phyloP scores from a whole-genome alignment of 2,797 vertebrate species.

The Aplochiton taeniatus region DNA sequence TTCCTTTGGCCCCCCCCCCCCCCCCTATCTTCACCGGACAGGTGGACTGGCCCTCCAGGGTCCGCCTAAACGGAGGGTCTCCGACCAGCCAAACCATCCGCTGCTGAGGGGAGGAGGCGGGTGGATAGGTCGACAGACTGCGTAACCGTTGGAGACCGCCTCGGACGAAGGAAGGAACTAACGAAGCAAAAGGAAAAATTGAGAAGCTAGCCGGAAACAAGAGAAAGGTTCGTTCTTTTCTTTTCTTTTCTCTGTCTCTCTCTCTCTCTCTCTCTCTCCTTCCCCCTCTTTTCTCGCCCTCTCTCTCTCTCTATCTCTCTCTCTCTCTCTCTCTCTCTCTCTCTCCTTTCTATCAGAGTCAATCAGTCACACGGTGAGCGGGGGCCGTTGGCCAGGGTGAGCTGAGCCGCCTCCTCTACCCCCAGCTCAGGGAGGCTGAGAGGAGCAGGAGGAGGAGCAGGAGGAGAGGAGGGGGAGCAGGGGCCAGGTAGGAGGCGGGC shows the following conservation, averaged over 20 bases:
- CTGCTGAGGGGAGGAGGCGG: conserved; percentile 2
- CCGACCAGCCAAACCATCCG: conserved; percentile 3
- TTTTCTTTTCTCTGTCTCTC: conserved; percentile 9
- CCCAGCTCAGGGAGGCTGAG: conserved; percentile 61
- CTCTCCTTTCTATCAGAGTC: conserved; percentile 26
- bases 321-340: conserved; percentile 33
- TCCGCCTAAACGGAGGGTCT: background rate
- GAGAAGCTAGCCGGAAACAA: background rate
- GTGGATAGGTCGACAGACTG: background rate
- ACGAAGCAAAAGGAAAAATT: background rate
- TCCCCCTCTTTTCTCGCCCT: conserved; percentile 30
- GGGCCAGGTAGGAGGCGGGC: conserved; percentile 30
- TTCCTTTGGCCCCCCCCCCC: background rate
- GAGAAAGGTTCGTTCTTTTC: conserved; percentile 13
- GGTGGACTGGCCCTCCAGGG: background rate
- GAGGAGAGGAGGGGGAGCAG: conserved; percentile 32
- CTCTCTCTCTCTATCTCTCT: conserved; percentile 31
- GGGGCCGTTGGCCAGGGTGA: conserved; percentile 1
- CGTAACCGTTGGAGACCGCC: conserved; percentile 2
- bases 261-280: conserved; percentile 4
- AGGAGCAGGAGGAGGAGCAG: conserved; percentile 49
- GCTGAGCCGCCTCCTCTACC: conserved; percentile 22
- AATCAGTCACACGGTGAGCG: conserved; percentile 30
- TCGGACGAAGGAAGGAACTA: background rate
- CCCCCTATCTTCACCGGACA: background rate